A percentile compares a stretch with the other conserved stretches of the same genome.
These are phyloP conservation scores for Holothuria glaberrima DNA, from an alignment of 35 echinoderm and acorn worm species.

Conservation along the genomic window DNA sequence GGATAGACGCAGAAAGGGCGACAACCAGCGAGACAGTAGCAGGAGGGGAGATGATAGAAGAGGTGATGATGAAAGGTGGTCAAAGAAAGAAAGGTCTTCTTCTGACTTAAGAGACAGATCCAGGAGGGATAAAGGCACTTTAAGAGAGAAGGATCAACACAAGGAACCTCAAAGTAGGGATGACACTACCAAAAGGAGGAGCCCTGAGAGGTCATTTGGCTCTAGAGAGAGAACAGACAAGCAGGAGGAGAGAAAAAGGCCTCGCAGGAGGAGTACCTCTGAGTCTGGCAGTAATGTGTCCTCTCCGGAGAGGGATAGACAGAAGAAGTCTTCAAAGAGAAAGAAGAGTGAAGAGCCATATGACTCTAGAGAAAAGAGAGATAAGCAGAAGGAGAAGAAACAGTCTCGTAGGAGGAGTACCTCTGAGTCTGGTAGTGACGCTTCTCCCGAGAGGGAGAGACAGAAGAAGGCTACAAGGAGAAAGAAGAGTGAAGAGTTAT, in stretches of 20 bases:
- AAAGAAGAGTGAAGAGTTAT: too few species aligned
- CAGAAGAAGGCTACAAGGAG: background rate
- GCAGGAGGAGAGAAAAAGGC: too few species aligned
- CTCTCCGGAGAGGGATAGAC: background rate
- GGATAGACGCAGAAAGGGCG: slow-evolving; percentile 21
- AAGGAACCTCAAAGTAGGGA: background rate
- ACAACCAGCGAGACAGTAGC: slow-evolving; percentile 45
- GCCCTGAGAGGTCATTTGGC: too few species aligned
- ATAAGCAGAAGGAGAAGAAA: background rate
- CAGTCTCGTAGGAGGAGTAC: background rate
- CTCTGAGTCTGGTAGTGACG: background rate
- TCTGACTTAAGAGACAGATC: background rate
- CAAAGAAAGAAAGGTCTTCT: background rate
- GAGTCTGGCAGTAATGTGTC: background rate
- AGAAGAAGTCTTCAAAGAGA: background rate
- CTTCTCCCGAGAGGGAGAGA: background rate
- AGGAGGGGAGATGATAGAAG: slow-evolving; percentile 55
- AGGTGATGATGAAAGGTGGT: slow-evolving; percentile 15
- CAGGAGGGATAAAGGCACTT: background rate
- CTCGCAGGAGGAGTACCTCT: background rate
- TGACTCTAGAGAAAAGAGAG: background rate
- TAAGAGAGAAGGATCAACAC: background rate
- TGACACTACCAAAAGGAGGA: too few species aligned
- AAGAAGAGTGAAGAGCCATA: background rate
- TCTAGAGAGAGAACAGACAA: too few species aligned